Percentiles rank a stretch among this genome's conserved stretches.
Evolutionary conservation across 35 echinoderm and acorn worm species (phyloP).

Genomic region (Eucidaris tribuloides): DNA sequence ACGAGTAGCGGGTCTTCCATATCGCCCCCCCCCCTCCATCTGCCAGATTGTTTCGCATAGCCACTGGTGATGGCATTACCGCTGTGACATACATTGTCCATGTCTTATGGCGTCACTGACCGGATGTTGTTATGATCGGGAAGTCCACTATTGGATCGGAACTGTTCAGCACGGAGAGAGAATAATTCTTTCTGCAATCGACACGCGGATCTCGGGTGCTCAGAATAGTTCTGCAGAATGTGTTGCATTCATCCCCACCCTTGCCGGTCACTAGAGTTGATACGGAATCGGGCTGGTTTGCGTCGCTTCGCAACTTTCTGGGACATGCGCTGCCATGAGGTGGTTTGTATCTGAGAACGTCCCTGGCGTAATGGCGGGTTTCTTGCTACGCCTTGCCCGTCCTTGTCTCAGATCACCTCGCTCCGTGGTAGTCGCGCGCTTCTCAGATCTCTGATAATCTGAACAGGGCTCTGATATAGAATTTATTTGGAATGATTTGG

Average conservation of each 20-base stretch:
- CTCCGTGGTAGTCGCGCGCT: neutral
- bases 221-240: neutral
- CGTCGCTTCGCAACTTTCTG: neutral
- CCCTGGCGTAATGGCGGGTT: neutral
- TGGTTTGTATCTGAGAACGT: neutral
- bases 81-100: neutral
- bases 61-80: neutral
- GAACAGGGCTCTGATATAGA: slow-evolving; percentile 47
- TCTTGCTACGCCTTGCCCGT: neutral
- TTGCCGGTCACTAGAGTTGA: neutral
- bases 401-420: neutral
- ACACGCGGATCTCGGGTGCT: neutral
- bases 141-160: neutral
- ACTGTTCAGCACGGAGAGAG: neutral
- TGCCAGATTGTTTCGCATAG: no score
- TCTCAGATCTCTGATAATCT: slow-evolving; percentile 25
- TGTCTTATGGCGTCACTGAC: slow-evolving; percentile 10
- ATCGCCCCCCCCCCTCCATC: neutral
- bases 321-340: neutral
- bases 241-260: neutral
- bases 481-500: no score
- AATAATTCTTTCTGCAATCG: slow-evolving; percentile 3
- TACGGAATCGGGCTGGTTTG: neutral
- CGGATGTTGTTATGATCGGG: slow-evolving; percentile 15
- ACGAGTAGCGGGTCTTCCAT: neutral